phyloP scores from a whole-genome alignment of 2,888 invertebrate species.

The Agriotes lineatus region DNA sequence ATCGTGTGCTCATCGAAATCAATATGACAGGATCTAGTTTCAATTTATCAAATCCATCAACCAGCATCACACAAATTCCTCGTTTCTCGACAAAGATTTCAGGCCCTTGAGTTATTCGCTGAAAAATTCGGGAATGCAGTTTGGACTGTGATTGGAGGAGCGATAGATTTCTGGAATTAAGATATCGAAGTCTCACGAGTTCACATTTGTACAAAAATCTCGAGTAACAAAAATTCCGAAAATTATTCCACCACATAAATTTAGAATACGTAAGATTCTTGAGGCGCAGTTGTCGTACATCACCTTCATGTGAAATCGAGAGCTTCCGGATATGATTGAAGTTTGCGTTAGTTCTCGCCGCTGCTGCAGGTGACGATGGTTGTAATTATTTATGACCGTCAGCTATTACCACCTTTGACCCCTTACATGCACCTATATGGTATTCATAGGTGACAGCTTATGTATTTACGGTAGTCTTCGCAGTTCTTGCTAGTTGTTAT shows the following conservation, averaged over 20 bases:
- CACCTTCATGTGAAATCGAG: background rate
- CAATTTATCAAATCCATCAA: too few species aligned
- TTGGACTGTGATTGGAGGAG: background rate
- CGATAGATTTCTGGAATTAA: slow-evolving; percentile 19
- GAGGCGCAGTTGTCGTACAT: slow-evolving; percentile 4
- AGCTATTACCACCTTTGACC: slow-evolving; percentile 47
- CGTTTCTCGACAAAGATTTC: slow-evolving; percentile 7
- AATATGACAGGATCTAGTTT: too few species aligned
- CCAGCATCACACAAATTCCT: too few species aligned
- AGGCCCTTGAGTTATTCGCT: slow-evolving; percentile 1
- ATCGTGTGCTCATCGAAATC: slow-evolving; percentile 8
- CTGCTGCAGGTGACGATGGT: slow-evolving; percentile 47
- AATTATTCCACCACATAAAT: slow-evolving; percentile 5
- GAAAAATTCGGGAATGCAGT: slow-evolving; percentile 12
- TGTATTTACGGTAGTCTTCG: slow-evolving; percentile 46
- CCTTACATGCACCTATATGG: slow-evolving; percentile 36
- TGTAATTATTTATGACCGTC: slow-evolving; percentile 46
- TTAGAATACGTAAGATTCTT: slow-evolving; percentile 3
- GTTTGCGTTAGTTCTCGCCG: slow-evolving; percentile 45
- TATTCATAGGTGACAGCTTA: slow-evolving; percentile 41
- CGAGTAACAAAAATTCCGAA: slow-evolving; percentile 11
- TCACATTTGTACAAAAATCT: background rate
- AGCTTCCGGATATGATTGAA: slow-evolving; percentile 39
- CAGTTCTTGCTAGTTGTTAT: too few species aligned
- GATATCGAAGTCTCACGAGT: background rate